These are phyloP conservation scores for Drosophila kurseongensis DNA, from an alignment of 1,140 invertebrate genomes.

Conservation along the genomic window DNA sequence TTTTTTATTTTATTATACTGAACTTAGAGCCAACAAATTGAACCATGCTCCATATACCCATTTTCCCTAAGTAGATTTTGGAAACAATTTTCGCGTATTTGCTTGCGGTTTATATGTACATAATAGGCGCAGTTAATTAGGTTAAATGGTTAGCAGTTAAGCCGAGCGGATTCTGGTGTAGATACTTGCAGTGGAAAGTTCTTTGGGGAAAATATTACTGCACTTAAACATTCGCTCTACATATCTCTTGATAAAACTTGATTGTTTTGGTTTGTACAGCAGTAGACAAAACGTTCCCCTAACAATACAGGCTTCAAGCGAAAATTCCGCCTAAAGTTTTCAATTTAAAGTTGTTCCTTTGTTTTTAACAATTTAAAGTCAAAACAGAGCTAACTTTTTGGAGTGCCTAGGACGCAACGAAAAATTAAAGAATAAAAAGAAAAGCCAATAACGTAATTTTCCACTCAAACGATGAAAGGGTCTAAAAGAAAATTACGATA, in stretches of 20 bases:
- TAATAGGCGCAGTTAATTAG: constrained; percentile 36
- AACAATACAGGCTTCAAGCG: constrained; percentile 20
- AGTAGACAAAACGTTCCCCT: constrained; percentile 16
- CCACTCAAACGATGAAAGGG: constrained; percentile 77
- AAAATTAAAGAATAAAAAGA: constrained; percentile 45
- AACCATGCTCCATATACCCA: no score
- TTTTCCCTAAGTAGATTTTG: constrained; percentile 9
- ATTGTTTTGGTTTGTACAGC: constrained; percentile 19
- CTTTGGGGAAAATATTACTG: neutral
- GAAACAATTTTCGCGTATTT: constrained; percentile 18
- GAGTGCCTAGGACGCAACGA: constrained; percentile 3
- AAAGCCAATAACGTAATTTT: constrained; percentile 74
- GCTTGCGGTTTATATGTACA: constrained; percentile 17
- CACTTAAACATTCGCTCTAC: constrained; percentile 1
- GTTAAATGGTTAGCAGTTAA: constrained; percentile 23
- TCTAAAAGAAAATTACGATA: constrained; percentile 23
- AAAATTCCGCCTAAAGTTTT: constrained; percentile 27
- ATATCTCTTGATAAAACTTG: constrained; percentile 2
- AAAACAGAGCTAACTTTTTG: constrained; percentile 41
- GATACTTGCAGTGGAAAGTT: neutral
- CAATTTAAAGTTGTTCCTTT: constrained; percentile 24
- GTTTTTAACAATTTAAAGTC: constrained; percentile 49
- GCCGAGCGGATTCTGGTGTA: neutral
- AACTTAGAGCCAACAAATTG: no score
- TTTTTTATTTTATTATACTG: neutral